phyloP scores from a whole-genome alignment of 2,797 vertebrate genomes.

The Takifugu rubripes region DNA sequence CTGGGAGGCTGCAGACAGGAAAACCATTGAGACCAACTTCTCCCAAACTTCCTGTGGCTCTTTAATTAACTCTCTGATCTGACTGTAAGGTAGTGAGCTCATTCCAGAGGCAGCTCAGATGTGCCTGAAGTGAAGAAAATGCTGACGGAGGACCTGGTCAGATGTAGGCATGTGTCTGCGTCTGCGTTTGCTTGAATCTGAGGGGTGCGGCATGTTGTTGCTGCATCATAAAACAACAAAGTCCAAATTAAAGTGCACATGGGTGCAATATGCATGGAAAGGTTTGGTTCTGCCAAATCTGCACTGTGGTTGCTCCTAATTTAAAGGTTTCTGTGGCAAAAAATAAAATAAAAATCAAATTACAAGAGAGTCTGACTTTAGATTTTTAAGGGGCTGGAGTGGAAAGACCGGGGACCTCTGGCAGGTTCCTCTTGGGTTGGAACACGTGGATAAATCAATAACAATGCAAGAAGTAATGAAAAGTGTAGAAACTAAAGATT shows the following conservation, averaged over 20 bases:
- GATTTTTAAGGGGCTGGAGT: conserved; percentile 28
- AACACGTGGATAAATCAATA: conserved; percentile 72
- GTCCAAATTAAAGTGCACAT: no score
- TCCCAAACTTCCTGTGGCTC: conserved; percentile 48
- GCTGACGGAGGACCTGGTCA: conserved; percentile 3
- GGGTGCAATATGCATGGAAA: no score
- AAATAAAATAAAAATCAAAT: conserved; percentile 17
- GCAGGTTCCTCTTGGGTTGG: conserved; percentile 51
- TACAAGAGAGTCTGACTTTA: conserved; percentile 18
- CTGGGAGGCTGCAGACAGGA: conserved; percentile 57
- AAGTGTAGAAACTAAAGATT: conserved; percentile 64
- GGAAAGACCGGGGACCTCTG: conserved; percentile 33
- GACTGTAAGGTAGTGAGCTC: conserved; percentile 40
- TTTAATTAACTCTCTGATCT: conserved; percentile 70
- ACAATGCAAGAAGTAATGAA: conserved; percentile 69
- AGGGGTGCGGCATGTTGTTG: no score
- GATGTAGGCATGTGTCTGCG: conserved; percentile 15
- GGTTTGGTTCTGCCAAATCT: conserved; percentile 4
- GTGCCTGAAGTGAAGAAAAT: conserved; percentile 23
- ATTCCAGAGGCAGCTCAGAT: conserved; percentile 43
- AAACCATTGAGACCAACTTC: conserved; percentile 61
- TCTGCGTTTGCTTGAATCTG: conserved; percentile 1
- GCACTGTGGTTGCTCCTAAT: conserved; percentile 2
- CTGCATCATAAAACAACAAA: no score
- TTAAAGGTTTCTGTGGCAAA: conserved; percentile 2